Evolutionary conservation across 1,140 invertebrate genomes (phyloP), one percentile per base, ranked within the genome.

Genomic region (Coptotermes formosanus): DNA sequence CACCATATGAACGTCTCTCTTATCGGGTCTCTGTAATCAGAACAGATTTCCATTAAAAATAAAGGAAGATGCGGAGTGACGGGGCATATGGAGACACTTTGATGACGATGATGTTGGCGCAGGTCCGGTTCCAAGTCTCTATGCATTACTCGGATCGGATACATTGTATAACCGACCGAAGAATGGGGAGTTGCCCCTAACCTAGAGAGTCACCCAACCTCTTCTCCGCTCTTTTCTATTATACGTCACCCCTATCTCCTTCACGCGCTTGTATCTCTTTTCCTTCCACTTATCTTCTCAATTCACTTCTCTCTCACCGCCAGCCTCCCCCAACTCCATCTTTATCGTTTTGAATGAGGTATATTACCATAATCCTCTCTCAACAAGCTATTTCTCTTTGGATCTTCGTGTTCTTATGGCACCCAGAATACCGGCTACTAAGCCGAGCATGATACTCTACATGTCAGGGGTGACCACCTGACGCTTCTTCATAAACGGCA

Each of bases 311-410:
- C n/a, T 30, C 4, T 30, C 64, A n/a, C n/a, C n/a, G n/a, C 7
- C 64, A 6, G 3, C n/a, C n/a, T 7, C 11, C 8, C 25, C n/a
- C 30, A 38, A 38, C 64, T 30, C 8, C n/a, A 64, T 19, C 59
- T 64, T 14, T 75, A 55, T 55, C 52, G 64, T 75, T 16, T 7
- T 75, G 64, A 75, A 75, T 75, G 25, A 75, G 25, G 25, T 30
- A 75, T 8, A 75, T 75, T 75, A 75, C 64, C 64, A 75, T 75
- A 75, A 75, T 75, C 64, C 64, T 30, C 64, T 75, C 64, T 30
- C 64, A 75, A 75, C 64, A 75, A 75, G 64, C 64, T 75, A 3
- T 75, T 75, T 19, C 21, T 64, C 25, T 64, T 64, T 8, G 59
- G 59, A 23, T 75, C 14, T 25, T 75, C 25, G 25, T 30, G 64